These are phyloP conservation scores for Latrodectus geometricus DNA, from an alignment of 1,140 invertebrate species.

Conservation along the genomic window DNA sequence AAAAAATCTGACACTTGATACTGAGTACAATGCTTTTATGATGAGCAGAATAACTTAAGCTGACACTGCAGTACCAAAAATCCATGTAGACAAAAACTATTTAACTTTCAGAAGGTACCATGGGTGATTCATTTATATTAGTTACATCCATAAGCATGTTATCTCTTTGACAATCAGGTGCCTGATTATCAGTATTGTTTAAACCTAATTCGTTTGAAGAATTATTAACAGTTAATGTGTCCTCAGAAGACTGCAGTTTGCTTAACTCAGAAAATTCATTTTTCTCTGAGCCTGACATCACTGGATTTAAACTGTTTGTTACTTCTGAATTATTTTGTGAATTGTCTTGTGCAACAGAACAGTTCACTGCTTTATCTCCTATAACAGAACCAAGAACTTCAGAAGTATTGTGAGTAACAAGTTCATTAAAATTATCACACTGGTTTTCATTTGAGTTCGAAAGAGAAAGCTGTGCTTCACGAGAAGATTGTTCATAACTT, in stretches of 20 bases:
- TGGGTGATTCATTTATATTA: constrained; percentile 14
- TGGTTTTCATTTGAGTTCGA: neutral
- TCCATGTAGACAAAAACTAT: neutral
- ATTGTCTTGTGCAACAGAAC: too few relatives aligned
- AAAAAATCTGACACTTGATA: neutral
- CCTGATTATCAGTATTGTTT: neutral
- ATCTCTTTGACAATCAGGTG: neutral
- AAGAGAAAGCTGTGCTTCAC: neutral
- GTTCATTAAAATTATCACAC: neutral
- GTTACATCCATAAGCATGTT: neutral
- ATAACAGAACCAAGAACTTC: neutral
- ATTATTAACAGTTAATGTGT: neutral
- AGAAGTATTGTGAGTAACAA: neutral
- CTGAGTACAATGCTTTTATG: neutral
- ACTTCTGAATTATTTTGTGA: too few relatives aligned
- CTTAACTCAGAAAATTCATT: too few relatives aligned
- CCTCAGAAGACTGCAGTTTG: too few relatives aligned
- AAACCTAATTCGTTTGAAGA: neutral
- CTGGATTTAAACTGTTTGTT: too few relatives aligned
- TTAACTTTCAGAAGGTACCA: constrained; percentile 12
- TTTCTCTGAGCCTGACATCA: too few relatives aligned
- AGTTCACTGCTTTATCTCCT: neutral
- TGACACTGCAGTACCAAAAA: neutral
- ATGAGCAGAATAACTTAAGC: neutral
- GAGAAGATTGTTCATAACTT: constrained; percentile 39